Percentiles rank a stretch among this genome's conserved stretches.
These are phyloP conservation scores for Hirtodrosophila confusa DNA, from an alignment of 2,888 invertebrate genomes.

Conservation along the genomic window DNA sequence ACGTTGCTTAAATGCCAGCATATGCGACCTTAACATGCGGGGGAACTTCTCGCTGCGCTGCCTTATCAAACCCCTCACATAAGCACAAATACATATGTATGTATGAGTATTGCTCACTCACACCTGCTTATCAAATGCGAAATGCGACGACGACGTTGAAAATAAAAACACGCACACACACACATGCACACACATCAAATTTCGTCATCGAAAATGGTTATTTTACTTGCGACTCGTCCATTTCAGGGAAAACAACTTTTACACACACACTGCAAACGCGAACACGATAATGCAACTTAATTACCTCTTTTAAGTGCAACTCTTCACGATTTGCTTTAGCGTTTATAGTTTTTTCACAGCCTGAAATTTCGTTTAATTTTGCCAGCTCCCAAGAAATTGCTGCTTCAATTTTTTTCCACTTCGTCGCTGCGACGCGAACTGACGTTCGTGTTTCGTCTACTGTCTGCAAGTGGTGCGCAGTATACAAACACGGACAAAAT, in stretches of 20 bases:
- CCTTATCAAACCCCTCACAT: constrained; percentile 49
- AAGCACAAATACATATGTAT: constrained; percentile 19
- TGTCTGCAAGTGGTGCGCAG: constrained; percentile 9
- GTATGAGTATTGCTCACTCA: constrained; percentile 37
- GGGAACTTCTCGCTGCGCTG: constrained; percentile 31
- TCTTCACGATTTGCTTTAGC: constrained; percentile 56
- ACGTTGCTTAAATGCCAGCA: constrained; percentile 55
- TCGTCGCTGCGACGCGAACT: constrained; percentile 45
- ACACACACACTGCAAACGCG: constrained; percentile 32
- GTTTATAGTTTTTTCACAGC: constrained; percentile 51
- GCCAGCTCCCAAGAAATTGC: constrained; percentile 39
- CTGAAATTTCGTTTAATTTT: constrained; percentile 57
- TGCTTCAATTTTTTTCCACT: constrained; percentile 43
- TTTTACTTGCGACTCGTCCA: constrained; percentile 52
- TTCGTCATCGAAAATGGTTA: constrained; percentile 69
- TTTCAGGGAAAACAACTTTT: constrained; percentile 76
- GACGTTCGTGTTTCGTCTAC: constrained; percentile 32
- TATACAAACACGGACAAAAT: constrained; percentile 20
- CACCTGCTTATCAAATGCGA: constrained; percentile 65
- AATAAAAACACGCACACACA: constrained; percentile 52
- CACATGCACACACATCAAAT: constrained; percentile 40
- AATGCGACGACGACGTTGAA: constrained; percentile 43
- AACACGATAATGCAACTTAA: constrained; percentile 47
- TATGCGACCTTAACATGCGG: constrained; percentile 60
- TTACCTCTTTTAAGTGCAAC: constrained; percentile 70